Evolutionary conservation across 30 jellyfish, hydroid and myxozoan species (phyloP), one percentile per base, ranked within the genome.

Genomic region (Turritopsis dohrnii): DNA sequence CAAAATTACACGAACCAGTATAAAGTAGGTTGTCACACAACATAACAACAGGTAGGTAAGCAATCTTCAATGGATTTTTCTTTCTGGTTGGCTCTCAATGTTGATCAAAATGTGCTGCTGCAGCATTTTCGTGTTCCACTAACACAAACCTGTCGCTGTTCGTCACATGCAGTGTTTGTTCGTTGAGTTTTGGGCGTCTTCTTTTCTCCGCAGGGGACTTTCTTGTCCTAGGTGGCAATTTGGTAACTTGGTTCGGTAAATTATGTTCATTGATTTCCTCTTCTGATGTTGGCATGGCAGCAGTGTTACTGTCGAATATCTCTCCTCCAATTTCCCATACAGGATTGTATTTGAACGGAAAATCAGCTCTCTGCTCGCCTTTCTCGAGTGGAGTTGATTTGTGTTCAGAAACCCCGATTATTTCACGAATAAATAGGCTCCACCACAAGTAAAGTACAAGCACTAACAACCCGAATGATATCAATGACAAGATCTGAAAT

Each of bases 381-480:
- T 41, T 41, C 60, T 41, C 60, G 60, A 41, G 60, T 13, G 13
- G 60, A 41, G 60, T 41, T 41, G 13, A 5, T 41, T 41, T 41
- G 9, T 41, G 60, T 41, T 41, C 13, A 13, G 60, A 41, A 41
- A 17, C 76, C 28, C 69, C 71, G 29, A 80, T 29, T 16, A 53
- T 52, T 25, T 80, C 79, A 53, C 87, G 21, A 3, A 80, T 7
- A 29, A 80, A 80, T 31, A 53, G n/a, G 25, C 87, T 19, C 82
- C 82, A 80, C 87, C 87, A 80, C 53, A 80, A 26, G 81, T 80
- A 80, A 21, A 53, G 80, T 13, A 80, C 54, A 7, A 80, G 26
- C 5, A 53, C 31, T 18, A 80, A 26, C 53, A 80, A 80, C 21
- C 77, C 52, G 60, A 80, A 18, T 16, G 81, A 28, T 26, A 27